Evolutionary conservation across 1,140 invertebrate genomes (phyloP), one percentile per base, ranked within the genome.

Genomic region (Cydia pomonella): DNA sequence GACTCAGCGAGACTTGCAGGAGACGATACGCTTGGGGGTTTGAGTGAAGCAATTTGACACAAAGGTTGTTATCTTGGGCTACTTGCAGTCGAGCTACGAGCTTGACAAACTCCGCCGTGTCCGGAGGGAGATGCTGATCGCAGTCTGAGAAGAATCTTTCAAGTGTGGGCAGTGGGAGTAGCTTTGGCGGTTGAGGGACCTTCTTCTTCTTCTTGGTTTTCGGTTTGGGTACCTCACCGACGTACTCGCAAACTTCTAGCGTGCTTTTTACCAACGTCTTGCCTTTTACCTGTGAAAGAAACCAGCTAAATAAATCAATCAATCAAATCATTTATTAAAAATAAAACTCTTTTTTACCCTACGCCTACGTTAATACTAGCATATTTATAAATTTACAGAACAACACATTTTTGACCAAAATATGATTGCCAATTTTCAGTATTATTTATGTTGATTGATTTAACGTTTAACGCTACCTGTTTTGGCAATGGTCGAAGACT

Each of bases 241-340:
- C 9, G 29, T 69, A 69, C n/a, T 69, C 27, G n/a, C 21, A 69
- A 27, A 69, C 29, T 33, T 69, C 64, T n/a, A 69, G 64, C 29
- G n/a, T 18, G 7, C 64, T 69, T 12, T n/a, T 59, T 23, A 59
- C 53, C 9, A 59, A 23, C 6, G 53, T 59, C 53, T 59, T 59
- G 18, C 53, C 53, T 7, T 59, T 59, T 23, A 59, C n/a, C 53
- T 59, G 53, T 23, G 53, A 18, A 59, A 10, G 10, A 23, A 59
- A 59, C 18, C 18, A 50, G 10, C 47, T 13, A 13, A 44, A 44
- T 44, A 44, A n/a, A n/a, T n/a, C n/a, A n/a, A n/a, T n/a, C n/a
- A n/a, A n/a, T n/a, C n/a, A n/a, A n/a, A n/a, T n/a, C n/a, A n/a
- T n/a, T n/a, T n/a, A n/a, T n/a, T n/a, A n/a, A n/a, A 38, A 38